phyloP scores from a whole-genome alignment of 2,113 vertebrate species.

The Turnix velox region DNA sequence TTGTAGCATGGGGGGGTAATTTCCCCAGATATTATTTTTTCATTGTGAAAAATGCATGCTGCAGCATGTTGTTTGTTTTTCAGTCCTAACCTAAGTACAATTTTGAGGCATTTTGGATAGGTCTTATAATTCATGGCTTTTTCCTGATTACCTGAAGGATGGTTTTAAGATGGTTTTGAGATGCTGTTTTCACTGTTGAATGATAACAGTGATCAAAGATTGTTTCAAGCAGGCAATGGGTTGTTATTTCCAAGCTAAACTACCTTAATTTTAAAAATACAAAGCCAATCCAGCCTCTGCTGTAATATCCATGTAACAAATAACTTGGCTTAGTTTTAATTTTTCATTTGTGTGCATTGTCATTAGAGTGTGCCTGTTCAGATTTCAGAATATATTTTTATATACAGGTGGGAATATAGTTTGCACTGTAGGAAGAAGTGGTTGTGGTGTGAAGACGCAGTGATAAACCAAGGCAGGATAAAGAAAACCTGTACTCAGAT shows the following conservation, averaged over 20 bases:
- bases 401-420: neutral
- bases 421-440: neutral
- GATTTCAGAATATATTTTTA: neutral
- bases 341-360: neutral
- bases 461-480: neutral
- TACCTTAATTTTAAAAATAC: neutral
- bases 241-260: neutral
- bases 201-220: neutral
- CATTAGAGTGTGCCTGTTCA: neutral
- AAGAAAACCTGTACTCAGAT: neutral
- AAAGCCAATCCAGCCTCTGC: neutral
- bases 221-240: neutral
- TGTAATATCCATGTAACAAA: neutral
- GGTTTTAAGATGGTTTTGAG: neutral
- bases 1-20: neutral
- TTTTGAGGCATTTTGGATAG: neutral
- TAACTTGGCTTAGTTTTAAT: neutral
- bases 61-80: neutral
- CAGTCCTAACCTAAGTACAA: neutral
- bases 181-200: neutral
- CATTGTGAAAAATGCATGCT: neutral
- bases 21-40: neutral
- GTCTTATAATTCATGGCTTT: neutral
- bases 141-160: neutral
- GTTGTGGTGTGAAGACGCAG: neutral